A percentile compares a stretch with the other conserved stretches of the same genome.
These are phyloP conservation scores for Scaptomyza flava DNA, from an alignment of 2,888 invertebrate genomes.

Conservation along the genomic window DNA sequence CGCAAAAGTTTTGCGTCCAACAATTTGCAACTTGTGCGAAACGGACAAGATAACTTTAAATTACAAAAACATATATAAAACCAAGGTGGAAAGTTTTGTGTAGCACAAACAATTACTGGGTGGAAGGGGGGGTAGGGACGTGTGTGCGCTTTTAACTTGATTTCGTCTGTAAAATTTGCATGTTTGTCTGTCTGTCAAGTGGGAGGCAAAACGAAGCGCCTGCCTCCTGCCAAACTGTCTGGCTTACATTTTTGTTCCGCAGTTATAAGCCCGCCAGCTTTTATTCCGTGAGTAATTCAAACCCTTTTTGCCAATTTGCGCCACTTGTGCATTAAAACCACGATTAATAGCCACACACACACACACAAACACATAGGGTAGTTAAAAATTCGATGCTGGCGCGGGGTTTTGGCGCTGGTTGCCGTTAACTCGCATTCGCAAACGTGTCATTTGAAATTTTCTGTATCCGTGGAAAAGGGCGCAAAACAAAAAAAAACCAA, in stretches of 20 bases:
- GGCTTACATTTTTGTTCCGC: slow-evolving; percentile 31
- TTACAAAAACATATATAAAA: slow-evolving; percentile 9
- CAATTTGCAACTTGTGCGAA: slow-evolving; percentile 27
- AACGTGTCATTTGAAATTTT: slow-evolving; percentile 79
- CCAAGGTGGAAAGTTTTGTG: neutral
- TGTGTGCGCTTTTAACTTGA: slow-evolving; percentile 75
- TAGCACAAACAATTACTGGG: neutral
- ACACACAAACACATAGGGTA: slow-evolving; percentile 45
- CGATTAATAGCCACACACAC: slow-evolving; percentile 72
- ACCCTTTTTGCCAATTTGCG: slow-evolving; percentile 75
- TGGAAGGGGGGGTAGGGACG: neutral
- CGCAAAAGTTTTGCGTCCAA: slow-evolving; percentile 45
- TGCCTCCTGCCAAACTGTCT: slow-evolving; percentile 14
- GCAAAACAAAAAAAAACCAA: neutral
- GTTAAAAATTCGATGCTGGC: slow-evolving; percentile 54
- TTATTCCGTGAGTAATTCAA: slow-evolving; percentile 50
- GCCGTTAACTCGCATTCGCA: slow-evolving; percentile 49
- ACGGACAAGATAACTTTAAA: slow-evolving; percentile 47
- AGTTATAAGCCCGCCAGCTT: slow-evolving; percentile 1
- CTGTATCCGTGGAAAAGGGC: slow-evolving; percentile 45
- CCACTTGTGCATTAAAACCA: slow-evolving; percentile 79
- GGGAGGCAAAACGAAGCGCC: slow-evolving; percentile 22
- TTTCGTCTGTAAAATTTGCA: slow-evolving; percentile 75
- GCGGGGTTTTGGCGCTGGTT: slow-evolving; percentile 8
- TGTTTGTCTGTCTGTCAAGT: slow-evolving; percentile 33